These are phyloP conservation scores for Belgica antarctica DNA, from an alignment of 2,888 invertebrate species.

Conservation along the genomic window DNA sequence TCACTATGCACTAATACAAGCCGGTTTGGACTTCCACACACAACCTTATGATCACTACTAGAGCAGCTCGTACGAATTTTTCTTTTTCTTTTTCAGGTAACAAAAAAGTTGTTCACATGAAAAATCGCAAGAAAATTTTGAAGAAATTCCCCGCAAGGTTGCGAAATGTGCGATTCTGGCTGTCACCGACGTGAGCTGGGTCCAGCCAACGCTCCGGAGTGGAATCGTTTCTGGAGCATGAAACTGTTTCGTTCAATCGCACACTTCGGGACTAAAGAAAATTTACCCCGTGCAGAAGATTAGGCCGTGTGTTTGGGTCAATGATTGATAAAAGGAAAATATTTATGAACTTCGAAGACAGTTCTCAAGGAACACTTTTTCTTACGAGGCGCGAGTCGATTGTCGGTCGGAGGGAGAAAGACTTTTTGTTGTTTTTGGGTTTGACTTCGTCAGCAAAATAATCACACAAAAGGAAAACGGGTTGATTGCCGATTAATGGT, in stretches of 20 bases:
- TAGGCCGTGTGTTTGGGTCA: slow-evolving; percentile 3
- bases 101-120: slow-evolving; percentile 13
- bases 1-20: slow-evolving; percentile 39
- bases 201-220: no score
- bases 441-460: slow-evolving; percentile 23
- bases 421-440: not conserved
- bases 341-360: not conserved
- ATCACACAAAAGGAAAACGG: not conserved
- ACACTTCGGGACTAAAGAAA: not conserved
- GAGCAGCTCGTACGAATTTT: not conserved
- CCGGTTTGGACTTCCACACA: not conserved
- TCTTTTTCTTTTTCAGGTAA: slow-evolving; percentile 8
- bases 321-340: slow-evolving; percentile 22
- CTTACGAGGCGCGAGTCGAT: not conserved
- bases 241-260: not conserved
- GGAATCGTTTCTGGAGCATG: not conserved
- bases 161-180: not conserved
- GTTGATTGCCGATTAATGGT: not conserved
- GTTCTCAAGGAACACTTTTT: not conserved
- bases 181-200: not conserved
- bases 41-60: slow-evolving; percentile 19
- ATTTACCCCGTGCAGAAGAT: not conserved
- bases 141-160: not conserved
- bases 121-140: slow-evolving; percentile 8
- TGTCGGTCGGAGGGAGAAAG: not conserved